Evolutionary conservation across 2,888 invertebrate genomes (phyloP), one percentile per base, ranked within the genome.

Genomic region (Xylocampa areola): DNA sequence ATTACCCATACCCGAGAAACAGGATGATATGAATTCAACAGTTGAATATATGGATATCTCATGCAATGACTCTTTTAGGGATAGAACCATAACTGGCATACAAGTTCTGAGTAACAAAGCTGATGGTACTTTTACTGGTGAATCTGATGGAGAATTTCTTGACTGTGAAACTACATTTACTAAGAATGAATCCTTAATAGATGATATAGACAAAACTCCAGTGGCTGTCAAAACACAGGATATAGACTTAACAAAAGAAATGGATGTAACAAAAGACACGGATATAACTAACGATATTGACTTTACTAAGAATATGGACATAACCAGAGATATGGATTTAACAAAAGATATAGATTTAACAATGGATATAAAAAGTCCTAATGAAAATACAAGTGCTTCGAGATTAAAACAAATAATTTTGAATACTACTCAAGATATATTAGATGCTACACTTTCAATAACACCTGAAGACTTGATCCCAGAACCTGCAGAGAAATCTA

Each of bases 111-210:
- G 33, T 14, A 66, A 67, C 16, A 75, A 67, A 57, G 61, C 32
- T 19, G 78, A 80, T 47, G 40, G 48, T 21, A 68, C 49, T 48
- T 57, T 68, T 59, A 53, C 73, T 43, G 55, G 59, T 23, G 92
- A 92, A 58, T 92, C 92, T 4, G 93, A 93, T 63, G 76, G 84
- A 76, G 92, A 92, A 62, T 93, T 93, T 87, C 72, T 90, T 30
- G 93, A 94, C 63, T 93, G 93, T 81, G 93, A 93, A 79, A 87
- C 91, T 45, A 90, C 90, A 68, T 85, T 91, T 60, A 84, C 81
- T n/a, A 88, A 88, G 63, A 82, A 80, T 77, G 85, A 86, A 43
- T 75, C 73, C 35, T 32, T 60, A 48, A 13, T 49, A 16, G 68
- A 60, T 32, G 68, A 66, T 54, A 54, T 30, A 0, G 45, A 53